Evolutionary conservation across 2,797 vertebrate species (phyloP).

Genomic region (Sarcophilus harrisii): DNA sequence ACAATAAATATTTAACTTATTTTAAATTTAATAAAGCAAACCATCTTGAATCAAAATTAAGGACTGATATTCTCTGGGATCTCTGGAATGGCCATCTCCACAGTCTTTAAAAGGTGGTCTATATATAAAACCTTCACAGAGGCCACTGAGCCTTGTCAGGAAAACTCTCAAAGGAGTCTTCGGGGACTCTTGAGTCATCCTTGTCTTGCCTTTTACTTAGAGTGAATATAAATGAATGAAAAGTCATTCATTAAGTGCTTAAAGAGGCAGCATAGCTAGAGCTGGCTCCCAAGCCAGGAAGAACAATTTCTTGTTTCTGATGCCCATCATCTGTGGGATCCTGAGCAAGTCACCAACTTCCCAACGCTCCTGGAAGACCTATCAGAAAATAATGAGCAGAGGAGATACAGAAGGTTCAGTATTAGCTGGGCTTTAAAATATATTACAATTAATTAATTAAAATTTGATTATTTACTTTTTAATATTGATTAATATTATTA

Average conservation of each 20-base stretch:
- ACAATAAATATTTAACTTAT: background rate
- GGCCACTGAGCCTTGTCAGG: background rate
- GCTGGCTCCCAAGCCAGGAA: background rate
- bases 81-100: background rate
- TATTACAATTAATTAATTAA: too few species aligned
- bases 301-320: background rate
- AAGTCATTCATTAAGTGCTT: background rate
- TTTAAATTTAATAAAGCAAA: background rate
- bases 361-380: background rate
- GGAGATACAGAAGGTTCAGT: background rate
- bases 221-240: background rate
- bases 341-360: background rate
- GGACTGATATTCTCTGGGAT: background rate
- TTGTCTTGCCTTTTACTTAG: background rate
- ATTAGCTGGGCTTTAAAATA: background rate
- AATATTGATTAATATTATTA: too few species aligned
- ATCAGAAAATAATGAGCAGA: background rate
- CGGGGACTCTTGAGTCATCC: background rate
- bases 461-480: too few species aligned
- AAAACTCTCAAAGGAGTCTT: background rate
- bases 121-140: background rate
- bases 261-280: background rate
- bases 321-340: too few species aligned
- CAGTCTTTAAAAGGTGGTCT: background rate
- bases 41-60: background rate